phyloP scores from a whole-genome alignment of 1,140 invertebrate species.

The Halyomorpha halys region DNA sequence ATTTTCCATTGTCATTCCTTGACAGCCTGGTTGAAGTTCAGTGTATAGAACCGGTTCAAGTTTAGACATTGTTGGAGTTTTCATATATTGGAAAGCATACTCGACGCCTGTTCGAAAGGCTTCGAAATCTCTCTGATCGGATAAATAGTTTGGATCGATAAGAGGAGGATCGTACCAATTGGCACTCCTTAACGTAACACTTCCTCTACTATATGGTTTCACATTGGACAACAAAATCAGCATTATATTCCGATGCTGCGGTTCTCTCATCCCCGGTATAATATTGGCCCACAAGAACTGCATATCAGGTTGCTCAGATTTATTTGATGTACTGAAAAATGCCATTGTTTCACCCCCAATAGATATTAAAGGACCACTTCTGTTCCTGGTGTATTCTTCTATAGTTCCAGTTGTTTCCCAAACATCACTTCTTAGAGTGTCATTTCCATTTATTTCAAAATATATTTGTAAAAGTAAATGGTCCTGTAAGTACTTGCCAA shows the following conservation, averaged over 20 bases:
- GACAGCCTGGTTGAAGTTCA: not conserved
- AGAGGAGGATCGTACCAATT: conserved; percentile 60
- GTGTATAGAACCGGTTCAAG: conserved; percentile 16
- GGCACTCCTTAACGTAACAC: conserved; percentile 46
- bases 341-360: not conserved
- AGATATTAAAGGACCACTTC: conserved; percentile 7
- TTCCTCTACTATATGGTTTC: conserved; percentile 57
- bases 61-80: conserved; percentile 30
- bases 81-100: conserved; percentile 6
- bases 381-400: not conserved
- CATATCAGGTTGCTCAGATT: not conserved
- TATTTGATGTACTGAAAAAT: not conserved
- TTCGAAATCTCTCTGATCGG: conserved; percentile 52
- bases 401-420: not conserved
- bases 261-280: not conserved
- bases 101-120: conserved; percentile 43
- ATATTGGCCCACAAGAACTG: not conserved
- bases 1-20: not conserved
- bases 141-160: conserved; percentile 72
- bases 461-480: not conserved
- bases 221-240: conserved; percentile 2
- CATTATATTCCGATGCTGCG: conserved; percentile 6
- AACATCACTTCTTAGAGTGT: not conserved
- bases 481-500: conserved; percentile 4
- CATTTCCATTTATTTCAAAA: conserved; percentile 4